phyloP scores from a whole-genome alignment of 2,888 invertebrate species.

The Cheilosia pagana region DNA sequence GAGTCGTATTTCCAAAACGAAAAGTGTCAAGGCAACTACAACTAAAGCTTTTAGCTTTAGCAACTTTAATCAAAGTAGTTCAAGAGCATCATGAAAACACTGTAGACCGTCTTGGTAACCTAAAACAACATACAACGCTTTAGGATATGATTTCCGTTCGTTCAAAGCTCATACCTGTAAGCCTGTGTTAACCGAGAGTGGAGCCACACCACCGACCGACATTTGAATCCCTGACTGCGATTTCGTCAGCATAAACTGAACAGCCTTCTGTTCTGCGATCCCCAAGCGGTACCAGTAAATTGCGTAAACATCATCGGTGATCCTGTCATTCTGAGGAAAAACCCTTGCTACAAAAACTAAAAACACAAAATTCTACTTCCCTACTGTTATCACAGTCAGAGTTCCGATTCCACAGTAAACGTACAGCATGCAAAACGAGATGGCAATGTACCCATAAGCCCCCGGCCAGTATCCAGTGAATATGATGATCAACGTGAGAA shows the following conservation, averaged over 20 bases:
- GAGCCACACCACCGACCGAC: slow-evolving; percentile 69
- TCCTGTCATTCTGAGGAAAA: slow-evolving; percentile 36
- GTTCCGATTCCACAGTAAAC: slow-evolving; percentile 71
- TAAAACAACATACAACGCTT: slow-evolving; percentile 18
- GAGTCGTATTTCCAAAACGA: no score
- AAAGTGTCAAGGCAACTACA: no score
- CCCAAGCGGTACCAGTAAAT: slow-evolving; percentile 75
- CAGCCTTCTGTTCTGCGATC: slow-evolving; percentile 67
- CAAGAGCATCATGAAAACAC: slow-evolving; percentile 77
- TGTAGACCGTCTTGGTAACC: slow-evolving; percentile 80
- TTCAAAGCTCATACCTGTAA: not conserved
- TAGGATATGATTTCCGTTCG: not conserved
- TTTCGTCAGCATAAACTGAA: slow-evolving; percentile 75
- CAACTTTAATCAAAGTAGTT: slow-evolving; percentile 45
- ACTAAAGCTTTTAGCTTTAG: no score
- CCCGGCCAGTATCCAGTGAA: slow-evolving; percentile 67
- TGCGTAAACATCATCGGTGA: slow-evolving; percentile 74
- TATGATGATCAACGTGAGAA: slow-evolving; percentile 51
- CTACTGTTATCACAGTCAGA: slow-evolving; percentile 54
- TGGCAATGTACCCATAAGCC: slow-evolving; percentile 41
- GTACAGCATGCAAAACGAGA: slow-evolving; percentile 51
- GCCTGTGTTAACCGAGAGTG: slow-evolving; percentile 70
- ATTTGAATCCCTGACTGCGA: slow-evolving; percentile 64
- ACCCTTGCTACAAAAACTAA: not conserved
- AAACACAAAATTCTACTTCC: not conserved